Evolutionary conservation across 2,113 vertebrate species (phyloP).

Genomic region (Cynopterus brachyotis): DNA sequence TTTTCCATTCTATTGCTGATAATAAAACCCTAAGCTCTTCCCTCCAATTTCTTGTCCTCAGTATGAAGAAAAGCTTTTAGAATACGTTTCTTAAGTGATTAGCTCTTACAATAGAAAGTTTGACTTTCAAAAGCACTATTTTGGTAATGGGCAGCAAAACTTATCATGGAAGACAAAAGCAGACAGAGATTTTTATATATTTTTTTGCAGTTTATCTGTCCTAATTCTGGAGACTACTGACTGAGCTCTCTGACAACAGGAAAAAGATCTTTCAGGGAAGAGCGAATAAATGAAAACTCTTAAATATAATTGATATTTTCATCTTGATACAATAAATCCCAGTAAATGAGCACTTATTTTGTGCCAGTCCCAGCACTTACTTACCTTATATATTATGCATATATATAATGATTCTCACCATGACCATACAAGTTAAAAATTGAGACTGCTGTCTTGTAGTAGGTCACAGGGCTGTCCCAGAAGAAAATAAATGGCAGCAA

Average conservation of each 20-base stretch:
- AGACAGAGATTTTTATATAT: neutral
- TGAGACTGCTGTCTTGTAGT: neutral
- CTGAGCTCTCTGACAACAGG: neutral
- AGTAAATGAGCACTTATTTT: neutral
- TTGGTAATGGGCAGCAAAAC: neutral
- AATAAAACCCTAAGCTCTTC: neutral
- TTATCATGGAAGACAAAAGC: neutral
- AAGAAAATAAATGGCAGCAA: neutral
- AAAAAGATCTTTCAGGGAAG: neutral
- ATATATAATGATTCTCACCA: neutral
- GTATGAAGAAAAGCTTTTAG: neutral
- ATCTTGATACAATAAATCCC: neutral
- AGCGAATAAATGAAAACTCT: neutral
- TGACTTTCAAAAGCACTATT: neutral
- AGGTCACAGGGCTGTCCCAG: fast-evolving
- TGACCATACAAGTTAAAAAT: neutral
- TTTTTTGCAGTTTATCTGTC: neutral
- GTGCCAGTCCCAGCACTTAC: neutral
- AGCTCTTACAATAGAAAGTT: neutral
- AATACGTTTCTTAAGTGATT: neutral
- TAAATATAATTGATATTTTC: neutral
- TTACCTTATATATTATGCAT: neutral
- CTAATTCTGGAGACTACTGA: neutral
- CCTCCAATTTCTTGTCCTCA: neutral
- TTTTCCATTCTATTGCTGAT: neutral